Conservation (phyloP, 1,140 invertebrate species). For the Aleiodes sp. region DNA sequence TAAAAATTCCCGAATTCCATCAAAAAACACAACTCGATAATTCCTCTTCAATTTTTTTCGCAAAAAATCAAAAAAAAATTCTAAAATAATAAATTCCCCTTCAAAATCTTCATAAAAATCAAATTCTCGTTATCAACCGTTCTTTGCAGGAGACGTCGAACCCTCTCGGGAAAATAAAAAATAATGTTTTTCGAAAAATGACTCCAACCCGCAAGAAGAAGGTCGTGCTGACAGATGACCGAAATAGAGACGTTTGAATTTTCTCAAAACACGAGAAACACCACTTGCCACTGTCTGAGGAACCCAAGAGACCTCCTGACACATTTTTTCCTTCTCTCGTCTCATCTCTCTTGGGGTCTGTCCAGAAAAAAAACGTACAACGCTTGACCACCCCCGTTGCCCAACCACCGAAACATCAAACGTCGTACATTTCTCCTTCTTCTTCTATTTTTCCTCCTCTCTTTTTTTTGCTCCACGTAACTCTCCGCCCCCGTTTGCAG, state of each 20-base stretch:
- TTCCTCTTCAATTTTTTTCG: too few species aligned
- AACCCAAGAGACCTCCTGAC: not conserved
- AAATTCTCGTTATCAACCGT: too few species aligned
- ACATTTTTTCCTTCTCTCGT: not conserved
- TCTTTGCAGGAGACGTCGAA: not conserved
- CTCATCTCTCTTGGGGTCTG: conserved; percentile 7
- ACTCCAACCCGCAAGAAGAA: not conserved
- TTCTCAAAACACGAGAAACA: not conserved
- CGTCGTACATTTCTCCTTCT: conserved; percentile 36
- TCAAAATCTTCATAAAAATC: too few species aligned
- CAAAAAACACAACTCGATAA: too few species aligned
- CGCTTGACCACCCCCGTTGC: conserved; percentile 45
- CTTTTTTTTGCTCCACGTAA: too few species aligned
- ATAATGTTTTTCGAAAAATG: not conserved
- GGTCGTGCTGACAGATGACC: not conserved
- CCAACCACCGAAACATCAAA: conserved; percentile 45
- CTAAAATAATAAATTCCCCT: too few species aligned
- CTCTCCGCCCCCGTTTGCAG: conserved; percentile 27
- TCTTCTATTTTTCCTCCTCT: too few species aligned
- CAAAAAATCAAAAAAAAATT: too few species aligned
- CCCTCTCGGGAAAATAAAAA: not conserved
- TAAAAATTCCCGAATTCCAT: too few species aligned
- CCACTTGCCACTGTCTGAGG: conserved; percentile 6
- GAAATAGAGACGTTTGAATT: conserved; percentile 2
- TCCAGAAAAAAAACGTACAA: conserved; percentile 5